A percentile compares a stretch with the other conserved stretches of the same genome.
Evolutionary conservation across 1,140 invertebrate species (phyloP).

Genomic region (Diachasmimorpha longicaudata): DNA sequence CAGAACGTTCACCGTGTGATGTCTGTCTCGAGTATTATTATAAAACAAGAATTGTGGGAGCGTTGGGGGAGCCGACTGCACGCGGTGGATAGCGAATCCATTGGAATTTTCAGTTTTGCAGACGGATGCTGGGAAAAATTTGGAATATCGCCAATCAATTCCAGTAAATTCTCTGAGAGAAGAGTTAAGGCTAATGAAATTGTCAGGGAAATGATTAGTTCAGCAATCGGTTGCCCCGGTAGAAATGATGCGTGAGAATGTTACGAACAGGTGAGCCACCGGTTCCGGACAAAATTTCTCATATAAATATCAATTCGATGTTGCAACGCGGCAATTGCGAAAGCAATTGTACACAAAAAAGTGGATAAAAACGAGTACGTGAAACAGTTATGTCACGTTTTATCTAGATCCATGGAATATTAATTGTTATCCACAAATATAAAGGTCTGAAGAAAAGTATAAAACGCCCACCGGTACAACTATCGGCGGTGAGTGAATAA

Average conservation of each 20-base stretch:
- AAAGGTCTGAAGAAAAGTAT: neutral
- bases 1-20: neutral
- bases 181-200: too few relatives aligned
- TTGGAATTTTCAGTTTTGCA: too few relatives aligned
- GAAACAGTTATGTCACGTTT: constrained; percentile 1
- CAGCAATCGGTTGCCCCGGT: neutral
- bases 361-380: neutral
- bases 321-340: neutral
- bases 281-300: neutral
- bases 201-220: neutral
- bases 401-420: constrained; percentile 7
- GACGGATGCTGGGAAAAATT: too few relatives aligned
- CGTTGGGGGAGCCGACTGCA: too few relatives aligned
- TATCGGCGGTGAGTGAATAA: neutral
- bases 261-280: neutral
- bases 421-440: neutral
- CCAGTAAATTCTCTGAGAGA: too few relatives aligned
- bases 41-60: too few relatives aligned
- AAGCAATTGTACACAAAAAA: neutral
- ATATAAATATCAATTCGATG: constrained; percentile 7
- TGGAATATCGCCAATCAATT: too few relatives aligned
- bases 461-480: neutral
- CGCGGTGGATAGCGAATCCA: too few relatives aligned
- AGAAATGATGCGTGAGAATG: neutral
- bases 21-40: too few relatives aligned